Conservation (phyloP, 2,113 vertebrate genomes). For the Sinocyclocheilus maitianheensis region DNA sequence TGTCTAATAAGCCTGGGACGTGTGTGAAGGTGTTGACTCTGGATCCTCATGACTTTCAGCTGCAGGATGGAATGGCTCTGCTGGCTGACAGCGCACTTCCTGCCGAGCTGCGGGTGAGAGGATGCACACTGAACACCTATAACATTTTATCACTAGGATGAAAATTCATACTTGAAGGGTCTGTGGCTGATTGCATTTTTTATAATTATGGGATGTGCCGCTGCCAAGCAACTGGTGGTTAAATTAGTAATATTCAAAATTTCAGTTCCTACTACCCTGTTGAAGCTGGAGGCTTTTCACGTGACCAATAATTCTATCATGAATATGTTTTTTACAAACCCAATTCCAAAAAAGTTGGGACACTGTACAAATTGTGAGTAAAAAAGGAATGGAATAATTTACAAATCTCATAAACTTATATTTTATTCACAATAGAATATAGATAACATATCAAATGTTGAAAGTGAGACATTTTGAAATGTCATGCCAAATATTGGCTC, state of each 20-base stretch:
- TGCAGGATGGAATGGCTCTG: constrained; percentile 89
- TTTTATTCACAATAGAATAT: too few relatives aligned
- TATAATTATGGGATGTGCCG: not conserved
- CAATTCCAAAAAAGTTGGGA: too few relatives aligned
- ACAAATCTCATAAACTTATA: too few relatives aligned
- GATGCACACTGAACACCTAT: not conserved
- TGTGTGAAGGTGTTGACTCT: constrained; percentile 94
- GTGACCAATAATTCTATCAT: not conserved
- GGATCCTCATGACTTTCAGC: constrained; percentile 82
- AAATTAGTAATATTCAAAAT: not conserved
- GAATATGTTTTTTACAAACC: not conserved
- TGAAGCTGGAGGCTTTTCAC: not conserved
- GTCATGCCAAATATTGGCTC: too few relatives aligned
- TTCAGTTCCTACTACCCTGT: not conserved
- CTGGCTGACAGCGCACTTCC: constrained; percentile 90
- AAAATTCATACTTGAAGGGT: not conserved
- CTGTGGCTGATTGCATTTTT: not conserved
- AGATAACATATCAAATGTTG: too few relatives aligned
- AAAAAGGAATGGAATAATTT: too few relatives aligned
- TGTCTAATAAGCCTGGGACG: constrained; percentile 92
- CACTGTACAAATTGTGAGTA: too few relatives aligned
- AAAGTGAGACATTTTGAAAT: too few relatives aligned
- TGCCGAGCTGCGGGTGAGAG: constrained; percentile 82
- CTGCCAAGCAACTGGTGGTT: not conserved
- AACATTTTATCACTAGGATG: not conserved